A percentile compares a stretch with the other conserved stretches of the same genome.
Conservation (phyloP, 2,797 vertebrate genomes). For the Lithobates sylvaticus region DNA sequence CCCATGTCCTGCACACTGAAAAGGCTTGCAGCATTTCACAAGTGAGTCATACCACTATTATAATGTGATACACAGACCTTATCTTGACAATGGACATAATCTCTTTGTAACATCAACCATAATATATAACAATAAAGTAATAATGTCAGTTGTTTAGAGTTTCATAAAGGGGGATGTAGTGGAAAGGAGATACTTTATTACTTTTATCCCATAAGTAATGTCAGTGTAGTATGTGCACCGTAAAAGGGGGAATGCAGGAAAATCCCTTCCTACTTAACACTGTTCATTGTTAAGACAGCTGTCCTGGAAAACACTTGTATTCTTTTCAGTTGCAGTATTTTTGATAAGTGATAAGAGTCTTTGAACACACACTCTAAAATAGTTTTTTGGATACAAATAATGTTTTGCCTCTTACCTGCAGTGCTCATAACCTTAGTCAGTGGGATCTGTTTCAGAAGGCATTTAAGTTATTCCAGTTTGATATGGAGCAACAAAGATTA, state of each 20-base stretch:
- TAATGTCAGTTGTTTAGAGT: background rate
- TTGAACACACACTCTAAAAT: background rate
- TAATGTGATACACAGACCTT: background rate
- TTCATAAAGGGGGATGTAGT: background rate
- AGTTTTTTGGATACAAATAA: background rate
- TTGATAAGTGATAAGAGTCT: too few relatives aligned
- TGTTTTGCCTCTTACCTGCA: constrained; percentile 65
- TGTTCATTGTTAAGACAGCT: background rate
- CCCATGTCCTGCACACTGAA: constrained; percentile 76
- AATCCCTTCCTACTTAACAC: background rate
- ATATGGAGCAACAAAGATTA: constrained; percentile 70
- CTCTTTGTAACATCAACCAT: too few relatives aligned
- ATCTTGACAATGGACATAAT: too few relatives aligned
- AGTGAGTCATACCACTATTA: constrained; percentile 75
- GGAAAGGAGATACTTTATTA: background rate
- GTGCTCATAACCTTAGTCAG: constrained; percentile 85
- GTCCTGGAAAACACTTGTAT: background rate
- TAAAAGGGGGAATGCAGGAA: background rate
- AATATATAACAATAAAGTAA: background rate
- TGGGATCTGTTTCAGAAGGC: constrained; percentile 83
- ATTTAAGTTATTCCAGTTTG: constrained; percentile 77
- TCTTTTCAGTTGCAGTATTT: background rate
- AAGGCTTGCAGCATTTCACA: constrained; percentile 86
- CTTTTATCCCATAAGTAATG: background rate
- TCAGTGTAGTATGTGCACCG: background rate